These are phyloP conservation scores for Drosophila rellima DNA, from an alignment of 2,888 invertebrate species.

Conservation along the genomic window DNA sequence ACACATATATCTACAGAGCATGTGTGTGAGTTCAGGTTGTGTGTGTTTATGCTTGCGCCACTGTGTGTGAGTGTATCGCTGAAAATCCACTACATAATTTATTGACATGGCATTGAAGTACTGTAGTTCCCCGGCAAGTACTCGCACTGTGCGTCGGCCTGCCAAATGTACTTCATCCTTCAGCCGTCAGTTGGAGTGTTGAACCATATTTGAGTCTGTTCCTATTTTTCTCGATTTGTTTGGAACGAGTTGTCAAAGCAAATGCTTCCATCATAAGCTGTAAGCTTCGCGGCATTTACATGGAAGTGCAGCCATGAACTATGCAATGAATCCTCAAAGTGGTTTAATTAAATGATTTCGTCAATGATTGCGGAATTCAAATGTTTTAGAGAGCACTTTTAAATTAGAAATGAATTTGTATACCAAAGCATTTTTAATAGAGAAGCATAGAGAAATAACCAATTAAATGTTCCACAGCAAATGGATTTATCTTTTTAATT, in stretches of 20 bases:
- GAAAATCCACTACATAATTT: constrained; percentile 79
- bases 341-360: constrained; percentile 46
- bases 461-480: too few species aligned
- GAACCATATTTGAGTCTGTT: constrained; percentile 48
- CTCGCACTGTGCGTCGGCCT: constrained; percentile 36
- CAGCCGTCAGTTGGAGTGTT: constrained; percentile 55
- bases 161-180: constrained; percentile 59
- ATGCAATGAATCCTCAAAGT: constrained; percentile 31
- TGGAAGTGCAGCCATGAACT: constrained; percentile 44
- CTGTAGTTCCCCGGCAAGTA: constrained; percentile 49
- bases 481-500: too few species aligned
- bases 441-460: too few species aligned
- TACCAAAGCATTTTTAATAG: too few species aligned
- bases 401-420: neutral
- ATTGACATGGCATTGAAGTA: constrained; percentile 68
- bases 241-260: constrained; percentile 55
- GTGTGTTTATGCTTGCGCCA: constrained; percentile 37
- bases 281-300: constrained; percentile 43
- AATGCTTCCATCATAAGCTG: constrained; percentile 47
- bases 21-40: constrained; percentile 38
- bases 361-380: constrained; percentile 3
- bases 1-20: neutral
- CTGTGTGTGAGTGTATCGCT: constrained; percentile 34
- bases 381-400: neutral
- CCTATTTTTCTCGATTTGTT: neutral